A percentile compares a stretch with the other conserved stretches of the same genome.
These are phyloP conservation scores for Engraulis encrasicolus DNA, from an alignment of 2,113 vertebrate genomes.

Conservation along the genomic window DNA sequence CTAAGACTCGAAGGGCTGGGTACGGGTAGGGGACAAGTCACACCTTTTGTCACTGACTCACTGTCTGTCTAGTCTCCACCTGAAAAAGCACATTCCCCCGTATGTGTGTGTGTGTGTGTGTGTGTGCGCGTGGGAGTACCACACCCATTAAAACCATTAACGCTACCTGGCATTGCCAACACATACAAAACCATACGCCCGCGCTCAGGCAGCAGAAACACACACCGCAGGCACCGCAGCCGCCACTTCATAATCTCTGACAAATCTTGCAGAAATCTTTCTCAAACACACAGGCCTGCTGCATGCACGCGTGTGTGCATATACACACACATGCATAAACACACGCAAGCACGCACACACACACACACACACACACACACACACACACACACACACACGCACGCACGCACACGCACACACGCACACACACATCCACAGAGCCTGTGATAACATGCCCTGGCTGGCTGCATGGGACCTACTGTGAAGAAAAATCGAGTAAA, in stretches of 20 bases:
- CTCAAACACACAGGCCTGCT: slow-evolving; percentile 17
- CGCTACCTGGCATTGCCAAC: slow-evolving; percentile 37
- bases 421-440: slow-evolving; percentile 21
- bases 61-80: slow-evolving; percentile 60
- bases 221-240: slow-evolving; percentile 30
- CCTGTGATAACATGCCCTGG: slow-evolving; percentile 39
- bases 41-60: slow-evolving; percentile 59
- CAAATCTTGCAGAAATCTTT: neutral
- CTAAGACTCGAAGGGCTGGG: slow-evolving; percentile 33
- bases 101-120: slow-evolving; percentile 27
- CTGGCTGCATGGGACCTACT: no score
- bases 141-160: slow-evolving; percentile 52
- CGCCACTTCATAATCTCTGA: neutral
- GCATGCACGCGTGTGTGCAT: no score
- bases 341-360: slow-evolving; percentile 16
- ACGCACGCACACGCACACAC: slow-evolving; percentile 30
- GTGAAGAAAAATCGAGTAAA: no score
- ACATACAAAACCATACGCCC: slow-evolving; percentile 44
- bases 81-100: slow-evolving; percentile 25
- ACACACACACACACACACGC: slow-evolving; percentile 22
- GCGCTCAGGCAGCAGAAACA: slow-evolving; percentile 7
- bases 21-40: slow-evolving; percentile 59
- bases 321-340: slow-evolving; percentile 29
- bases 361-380: slow-evolving; percentile 17
- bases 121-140: slow-evolving; percentile 23